These are phyloP conservation scores for Neodiprion fabricii DNA, from an alignment of 1,140 invertebrate genomes.

Conservation along the genomic window DNA sequence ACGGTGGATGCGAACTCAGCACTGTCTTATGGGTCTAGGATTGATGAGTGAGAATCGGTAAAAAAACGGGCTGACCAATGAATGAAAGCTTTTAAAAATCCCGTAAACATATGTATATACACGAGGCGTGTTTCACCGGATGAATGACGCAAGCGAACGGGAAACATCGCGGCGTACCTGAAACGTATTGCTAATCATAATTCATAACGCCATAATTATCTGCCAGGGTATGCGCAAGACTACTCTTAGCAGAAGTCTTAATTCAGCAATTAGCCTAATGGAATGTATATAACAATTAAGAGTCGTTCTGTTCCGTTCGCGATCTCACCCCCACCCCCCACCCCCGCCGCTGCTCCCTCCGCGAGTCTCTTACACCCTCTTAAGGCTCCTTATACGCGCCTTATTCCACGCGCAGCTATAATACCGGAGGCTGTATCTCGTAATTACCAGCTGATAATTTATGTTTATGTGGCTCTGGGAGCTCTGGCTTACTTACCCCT, in stretches of 20 bases:
- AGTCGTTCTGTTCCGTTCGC: constrained; percentile 48
- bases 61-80: too few relatives aligned
- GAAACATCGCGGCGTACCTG: neutral
- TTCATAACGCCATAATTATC: constrained; percentile 30
- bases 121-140: too few relatives aligned
- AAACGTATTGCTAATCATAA: constrained; percentile 22
- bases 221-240: neutral
- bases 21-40: too few relatives aligned
- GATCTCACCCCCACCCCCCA: neutral
- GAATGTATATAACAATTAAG: constrained; percentile 65
- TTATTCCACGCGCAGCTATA: constrained; percentile 23
- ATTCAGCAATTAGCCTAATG: constrained; percentile 64
- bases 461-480: constrained; percentile 58
- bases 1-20: too few relatives aligned
- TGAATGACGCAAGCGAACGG: neutral
- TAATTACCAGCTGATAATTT: constrained; percentile 65
- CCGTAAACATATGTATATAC: too few relatives aligned
- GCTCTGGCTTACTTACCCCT: constrained; percentile 56
- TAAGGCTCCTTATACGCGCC: constrained; percentile 45
- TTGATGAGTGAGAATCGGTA: too few relatives aligned
- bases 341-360: neutral
- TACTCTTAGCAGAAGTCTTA: constrained; percentile 55
- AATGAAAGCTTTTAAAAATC: too few relatives aligned
- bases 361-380: constrained; percentile 41
- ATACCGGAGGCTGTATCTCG: constrained; percentile 49